Base-by-base conservation (phyloP, 2,797 vertebrate genomes). In the Sus cebifrons region DNA sequence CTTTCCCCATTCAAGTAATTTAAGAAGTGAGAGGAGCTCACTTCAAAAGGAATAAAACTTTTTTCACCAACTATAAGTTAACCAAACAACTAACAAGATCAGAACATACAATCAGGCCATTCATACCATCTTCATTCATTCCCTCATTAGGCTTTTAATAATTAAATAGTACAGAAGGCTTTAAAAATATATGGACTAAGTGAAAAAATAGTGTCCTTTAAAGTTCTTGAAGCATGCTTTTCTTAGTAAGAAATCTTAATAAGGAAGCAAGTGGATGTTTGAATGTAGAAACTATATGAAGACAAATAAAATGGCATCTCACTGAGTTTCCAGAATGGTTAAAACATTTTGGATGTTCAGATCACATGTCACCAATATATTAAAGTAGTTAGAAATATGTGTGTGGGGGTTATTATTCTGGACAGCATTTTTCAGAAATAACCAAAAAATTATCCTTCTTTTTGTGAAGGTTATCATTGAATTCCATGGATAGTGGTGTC, bases 351-450 rank as follows among this genome's bases (percentile, higher is more conserved):
- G n/a, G 16, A 64, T 84, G 32, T 54, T 87, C 49, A 67, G 36
- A 87, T 83, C 71, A 93, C 11, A 92, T 65, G 7, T 78, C 25
- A 77, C 27, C 40, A 92, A 13, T 49, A 1, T 89, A 54, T 86
- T 89, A 83, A 86, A 68, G 20, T 62, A 82, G n/a, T 67, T 94
- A 16, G 21, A 96, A 95, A 49, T 92, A 58, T 49, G 16, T 83
- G 8, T 71, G 2, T 84, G 8, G 56, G 18, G 13, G 7, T 92
- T 89, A 56, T 83, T 78, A 65, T 67, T 77, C 58, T 83, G 27
- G 36, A 23, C 52, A 83, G 7, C 52, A 74, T 44, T 54, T 89
- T 83, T 89, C 60, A 93, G 29, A 91, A 96, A 44, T 75, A 75
- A 62, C 60, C 65, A 74, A 67, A 27, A 92, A 79, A 29, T 40